These are phyloP conservation scores for Drosophila oshimai DNA, from an alignment of 1,140 invertebrate genomes.

Conservation along the genomic window DNA sequence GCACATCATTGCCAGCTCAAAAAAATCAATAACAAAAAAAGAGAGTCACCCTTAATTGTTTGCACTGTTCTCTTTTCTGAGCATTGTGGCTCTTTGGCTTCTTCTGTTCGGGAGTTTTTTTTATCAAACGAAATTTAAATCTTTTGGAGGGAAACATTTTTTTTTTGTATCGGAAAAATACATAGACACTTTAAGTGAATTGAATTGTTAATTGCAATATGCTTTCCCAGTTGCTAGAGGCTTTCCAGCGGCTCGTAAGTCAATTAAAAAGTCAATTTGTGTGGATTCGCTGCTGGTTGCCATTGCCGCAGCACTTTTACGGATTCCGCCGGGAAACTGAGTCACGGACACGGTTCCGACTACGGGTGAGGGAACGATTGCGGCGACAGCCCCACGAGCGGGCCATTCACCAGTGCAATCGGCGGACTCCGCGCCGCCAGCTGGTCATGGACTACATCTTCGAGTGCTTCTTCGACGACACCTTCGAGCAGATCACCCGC, in stretches of 20 bases:
- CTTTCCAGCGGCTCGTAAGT: constrained; percentile 58
- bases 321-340: constrained; percentile 54
- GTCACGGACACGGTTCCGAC: constrained; percentile 20
- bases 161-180: neutral
- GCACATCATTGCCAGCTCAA: constrained; percentile 48
- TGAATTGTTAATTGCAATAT: constrained; percentile 23
- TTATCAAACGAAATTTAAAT: constrained; percentile 20
- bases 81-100: constrained; percentile 19
- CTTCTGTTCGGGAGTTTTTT: constrained; percentile 31
- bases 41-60: constrained; percentile 1
- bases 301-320: constrained; percentile 52
- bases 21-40: constrained; percentile 66
- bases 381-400: constrained; percentile 5
- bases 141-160: neutral
- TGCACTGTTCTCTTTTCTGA: neutral
- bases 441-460: constrained; percentile 82
- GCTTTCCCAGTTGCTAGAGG: constrained; percentile 57
- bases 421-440: constrained; percentile 24
- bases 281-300: constrained; percentile 43
- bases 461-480: constrained; percentile 82
- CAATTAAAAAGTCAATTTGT: constrained; percentile 71
- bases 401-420: constrained; percentile 40
- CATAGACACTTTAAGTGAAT: neutral
- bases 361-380: constrained; percentile 13
- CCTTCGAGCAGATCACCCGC: constrained; percentile 72